These are phyloP conservation scores for Callocephalon fimbriatum DNA, from an alignment of 2,113 vertebrate species.

Conservation along the genomic window DNA sequence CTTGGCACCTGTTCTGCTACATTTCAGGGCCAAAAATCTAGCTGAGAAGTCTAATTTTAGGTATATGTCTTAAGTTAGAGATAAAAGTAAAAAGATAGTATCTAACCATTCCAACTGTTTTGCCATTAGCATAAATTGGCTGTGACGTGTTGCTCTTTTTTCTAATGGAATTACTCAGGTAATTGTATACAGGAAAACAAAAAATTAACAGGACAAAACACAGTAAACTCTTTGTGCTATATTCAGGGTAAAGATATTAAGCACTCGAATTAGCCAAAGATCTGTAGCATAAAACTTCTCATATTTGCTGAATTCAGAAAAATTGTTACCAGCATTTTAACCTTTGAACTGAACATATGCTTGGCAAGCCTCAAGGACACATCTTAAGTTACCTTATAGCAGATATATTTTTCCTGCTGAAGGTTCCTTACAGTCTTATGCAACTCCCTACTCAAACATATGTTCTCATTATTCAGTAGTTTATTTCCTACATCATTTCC, in stretches of 20 bases:
- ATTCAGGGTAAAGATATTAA: not conserved
- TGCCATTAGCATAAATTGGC: not conserved
- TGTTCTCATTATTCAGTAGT: not conserved
- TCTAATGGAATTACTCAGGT: not conserved
- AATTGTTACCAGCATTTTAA: not conserved
- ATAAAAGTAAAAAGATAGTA: not conserved
- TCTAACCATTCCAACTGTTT: not conserved
- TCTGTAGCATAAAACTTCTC: not conserved
- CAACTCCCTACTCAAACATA: not conserved
- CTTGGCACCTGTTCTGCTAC: not conserved
- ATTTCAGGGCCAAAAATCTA: not conserved
- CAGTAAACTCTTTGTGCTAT: not conserved
- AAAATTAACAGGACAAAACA: not conserved
- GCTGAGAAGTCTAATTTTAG: not conserved
- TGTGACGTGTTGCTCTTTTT: not conserved
- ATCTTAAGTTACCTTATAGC: not conserved
- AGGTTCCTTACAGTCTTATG: not conserved
- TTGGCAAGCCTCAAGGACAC: not conserved
- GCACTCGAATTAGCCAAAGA: not conserved
- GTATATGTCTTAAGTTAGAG: not conserved
- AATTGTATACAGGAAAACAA: not conserved
- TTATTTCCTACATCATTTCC: not conserved
- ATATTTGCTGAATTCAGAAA: not conserved
- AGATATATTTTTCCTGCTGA: not conserved
- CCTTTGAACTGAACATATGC: not conserved